These are phyloP conservation scores for Ictalurus punctatus DNA, from an alignment of 2,113 vertebrate genomes.

Conservation along the genomic window DNA sequence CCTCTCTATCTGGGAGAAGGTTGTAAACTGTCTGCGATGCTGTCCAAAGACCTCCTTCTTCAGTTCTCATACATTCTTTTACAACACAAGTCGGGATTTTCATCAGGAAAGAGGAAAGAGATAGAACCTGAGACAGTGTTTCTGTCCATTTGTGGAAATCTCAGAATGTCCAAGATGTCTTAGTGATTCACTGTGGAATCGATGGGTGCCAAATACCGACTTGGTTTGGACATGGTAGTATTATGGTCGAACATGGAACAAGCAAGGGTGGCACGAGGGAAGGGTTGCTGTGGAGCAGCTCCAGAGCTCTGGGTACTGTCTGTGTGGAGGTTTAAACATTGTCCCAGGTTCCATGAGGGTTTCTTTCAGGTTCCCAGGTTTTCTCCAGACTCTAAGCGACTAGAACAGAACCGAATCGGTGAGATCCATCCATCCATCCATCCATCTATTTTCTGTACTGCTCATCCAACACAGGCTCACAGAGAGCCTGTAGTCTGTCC, in stretches of 20 bases:
- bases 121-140: conserved; percentile 13
- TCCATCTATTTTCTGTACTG: too few relatives aligned
- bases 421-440: too few relatives aligned
- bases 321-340: not conserved
- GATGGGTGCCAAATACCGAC: not conserved
- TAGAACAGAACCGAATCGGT: not conserved
- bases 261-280: not conserved
- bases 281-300: too few relatives aligned
- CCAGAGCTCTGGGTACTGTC: not conserved
- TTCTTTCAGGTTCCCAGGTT: not conserved
- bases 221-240: not conserved
- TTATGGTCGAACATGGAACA: not conserved
- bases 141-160: conserved; percentile 58
- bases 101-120: conserved; percentile 20
- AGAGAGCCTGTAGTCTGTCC: too few relatives aligned
- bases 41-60: conserved; percentile 23
- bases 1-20: conserved; percentile 22
- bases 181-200: not conserved
- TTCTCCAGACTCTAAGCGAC: not conserved
- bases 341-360: not conserved
- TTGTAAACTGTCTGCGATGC: conserved; percentile 27
- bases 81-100: not conserved
- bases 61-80: conserved; percentile 27
- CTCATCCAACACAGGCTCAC: too few relatives aligned
- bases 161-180: not conserved